Conservation (phyloP, 64 coral and sea anemone genomes). For the Dendronephthya gigantea region DNA sequence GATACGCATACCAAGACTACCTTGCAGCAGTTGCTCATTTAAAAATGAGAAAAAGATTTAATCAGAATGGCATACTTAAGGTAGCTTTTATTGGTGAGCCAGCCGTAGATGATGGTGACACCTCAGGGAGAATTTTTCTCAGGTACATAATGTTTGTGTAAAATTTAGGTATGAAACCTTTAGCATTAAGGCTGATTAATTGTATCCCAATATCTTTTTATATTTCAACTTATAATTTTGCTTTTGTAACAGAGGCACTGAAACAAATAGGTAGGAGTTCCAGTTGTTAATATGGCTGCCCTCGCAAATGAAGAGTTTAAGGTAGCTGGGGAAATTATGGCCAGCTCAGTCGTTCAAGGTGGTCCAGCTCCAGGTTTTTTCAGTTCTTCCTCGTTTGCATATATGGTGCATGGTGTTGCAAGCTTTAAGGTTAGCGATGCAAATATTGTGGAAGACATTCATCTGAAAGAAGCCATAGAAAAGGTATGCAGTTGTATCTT, state of each 20-base stretch:
- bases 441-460: not conserved
- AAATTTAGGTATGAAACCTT: too few relatives aligned
- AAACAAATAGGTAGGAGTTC: too few relatives aligned
- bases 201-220: too few relatives aligned
- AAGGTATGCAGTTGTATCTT: not conserved
- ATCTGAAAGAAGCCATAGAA: constrained; percentile 5
- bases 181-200: too few relatives aligned
- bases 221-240: too few relatives aligned
- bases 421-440: not conserved
- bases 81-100: constrained; percentile 1
- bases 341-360: not conserved
- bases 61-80: not conserved
- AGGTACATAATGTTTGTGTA: too few relatives aligned
- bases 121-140: too few relatives aligned
- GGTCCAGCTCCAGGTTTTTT: not conserved
- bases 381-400: not conserved
- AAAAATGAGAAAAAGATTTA: not conserved
- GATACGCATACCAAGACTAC: not conserved
- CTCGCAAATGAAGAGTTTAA: too few relatives aligned
- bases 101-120: not conserved
- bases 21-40: not conserved
- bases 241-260: too few relatives aligned
- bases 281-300: too few relatives aligned
- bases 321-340: constrained; percentile 18
- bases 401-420: not conserved